Evolutionary conservation across 2,888 invertebrate genomes (phyloP).

Genomic region (Malacosoma neustria): DNA sequence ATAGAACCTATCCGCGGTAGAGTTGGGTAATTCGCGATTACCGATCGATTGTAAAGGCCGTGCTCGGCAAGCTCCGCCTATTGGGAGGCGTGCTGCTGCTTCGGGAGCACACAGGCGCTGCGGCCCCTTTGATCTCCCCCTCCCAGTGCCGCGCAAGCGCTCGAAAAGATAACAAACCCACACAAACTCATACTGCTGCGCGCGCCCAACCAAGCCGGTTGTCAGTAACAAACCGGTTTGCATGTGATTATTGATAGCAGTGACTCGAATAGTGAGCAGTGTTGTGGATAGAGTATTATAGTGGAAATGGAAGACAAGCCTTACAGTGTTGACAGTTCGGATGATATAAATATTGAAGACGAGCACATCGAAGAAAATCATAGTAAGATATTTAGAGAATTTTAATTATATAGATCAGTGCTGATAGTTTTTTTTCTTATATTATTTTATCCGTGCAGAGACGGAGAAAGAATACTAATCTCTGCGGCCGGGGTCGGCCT

Average conservation of each 20-base stretch:
- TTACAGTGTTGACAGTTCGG: slow-evolving; percentile 69
- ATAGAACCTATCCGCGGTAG: slow-evolving; percentile 30
- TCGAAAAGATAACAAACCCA: slow-evolving; percentile 58
- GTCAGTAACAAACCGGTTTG: slow-evolving; percentile 66
- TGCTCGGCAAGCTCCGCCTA: slow-evolving; percentile 60
- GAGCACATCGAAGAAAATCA: slow-evolving; percentile 59
- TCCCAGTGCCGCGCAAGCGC: slow-evolving; percentile 44
- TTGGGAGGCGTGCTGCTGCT: slow-evolving; percentile 64
- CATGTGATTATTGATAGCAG: slow-evolving; percentile 51
- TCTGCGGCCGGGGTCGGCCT: no score
- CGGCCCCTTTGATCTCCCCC: slow-evolving; percentile 64
- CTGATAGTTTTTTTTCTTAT: slow-evolving; percentile 3
- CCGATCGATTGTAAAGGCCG: slow-evolving; percentile 69
- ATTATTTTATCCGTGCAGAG: no score
- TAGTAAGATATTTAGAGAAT: no score
- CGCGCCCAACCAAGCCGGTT: slow-evolving; percentile 69
- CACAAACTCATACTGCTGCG: slow-evolving; percentile 67
- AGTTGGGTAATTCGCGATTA: slow-evolving; percentile 50
- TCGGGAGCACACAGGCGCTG: slow-evolving; percentile 68
- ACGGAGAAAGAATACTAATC: no score
- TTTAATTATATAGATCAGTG: no score
- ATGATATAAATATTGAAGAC: slow-evolving; percentile 67
- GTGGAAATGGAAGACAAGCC: slow-evolving; percentile 69
- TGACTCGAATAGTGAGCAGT: slow-evolving; percentile 46
- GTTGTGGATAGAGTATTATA: slow-evolving; percentile 44